These are phyloP conservation scores for Trichomalopsis sarcophagae DNA, from an alignment of 1,140 invertebrate species.

Conservation along the genomic window DNA sequence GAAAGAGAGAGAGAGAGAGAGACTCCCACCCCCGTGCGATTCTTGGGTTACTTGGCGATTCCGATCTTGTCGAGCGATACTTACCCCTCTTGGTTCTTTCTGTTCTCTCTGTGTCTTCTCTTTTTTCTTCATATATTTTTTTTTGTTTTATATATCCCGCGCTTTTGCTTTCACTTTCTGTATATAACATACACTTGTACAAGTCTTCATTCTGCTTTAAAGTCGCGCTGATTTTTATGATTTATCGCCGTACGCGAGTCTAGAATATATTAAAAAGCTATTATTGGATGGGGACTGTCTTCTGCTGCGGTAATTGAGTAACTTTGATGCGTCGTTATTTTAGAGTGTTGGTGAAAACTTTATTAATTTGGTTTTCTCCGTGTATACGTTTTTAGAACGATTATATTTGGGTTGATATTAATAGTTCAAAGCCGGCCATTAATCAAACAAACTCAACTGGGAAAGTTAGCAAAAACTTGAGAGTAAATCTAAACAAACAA, in stretches of 20 bases:
- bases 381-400: too few relatives aligned
- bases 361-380: too few relatives aligned
- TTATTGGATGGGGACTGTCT: not conserved
- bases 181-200: not conserved
- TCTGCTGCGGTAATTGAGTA: too few relatives aligned
- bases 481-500: constrained; percentile 31
- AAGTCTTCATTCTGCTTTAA: not conserved
- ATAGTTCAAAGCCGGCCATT: too few relatives aligned
- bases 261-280: not conserved
- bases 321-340: not conserved
- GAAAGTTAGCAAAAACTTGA: not conserved
- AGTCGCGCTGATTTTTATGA: not conserved
- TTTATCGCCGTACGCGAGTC: not conserved
- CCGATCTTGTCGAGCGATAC: constrained; percentile 74
- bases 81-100: not conserved
- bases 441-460: too few relatives aligned
- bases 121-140: constrained; percentile 17
- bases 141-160: constrained; percentile 3
- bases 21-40: constrained; percentile 60
- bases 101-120: not conserved
- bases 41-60: constrained; percentile 69
- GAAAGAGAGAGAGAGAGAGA: constrained; percentile 31
- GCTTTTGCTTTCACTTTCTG: not conserved
- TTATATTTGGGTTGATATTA: too few relatives aligned
- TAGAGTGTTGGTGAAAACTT: too few relatives aligned